Conservation (phyloP, 2,113 vertebrate genomes). For the Melanostigma gelatinosum region DNA sequence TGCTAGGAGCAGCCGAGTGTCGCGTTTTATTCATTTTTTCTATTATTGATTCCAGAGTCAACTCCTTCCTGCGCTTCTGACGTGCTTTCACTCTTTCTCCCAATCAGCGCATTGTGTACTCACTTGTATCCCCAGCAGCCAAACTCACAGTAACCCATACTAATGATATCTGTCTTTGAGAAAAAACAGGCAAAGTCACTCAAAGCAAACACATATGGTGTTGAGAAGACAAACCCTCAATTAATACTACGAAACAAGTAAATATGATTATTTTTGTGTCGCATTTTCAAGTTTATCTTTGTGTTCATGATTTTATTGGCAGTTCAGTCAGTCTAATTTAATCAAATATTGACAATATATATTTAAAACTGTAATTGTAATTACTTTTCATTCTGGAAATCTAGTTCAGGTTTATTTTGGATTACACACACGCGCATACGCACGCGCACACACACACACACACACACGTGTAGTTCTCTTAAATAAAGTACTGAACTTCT, state of each 20-base stretch:
- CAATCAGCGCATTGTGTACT: slow-evolving; percentile 10
- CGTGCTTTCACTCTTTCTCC: slow-evolving; percentile 14
- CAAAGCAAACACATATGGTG: background rate
- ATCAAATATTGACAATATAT: background rate
- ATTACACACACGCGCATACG: background rate
- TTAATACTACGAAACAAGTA: background rate
- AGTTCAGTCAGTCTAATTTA: background rate
- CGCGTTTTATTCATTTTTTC: slow-evolving; percentile 43
- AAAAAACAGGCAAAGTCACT: background rate
- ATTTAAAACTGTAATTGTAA: background rate
- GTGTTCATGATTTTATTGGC: too few species aligned
- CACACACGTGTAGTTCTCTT: background rate
- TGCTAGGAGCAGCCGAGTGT: background rate
- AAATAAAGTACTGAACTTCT: background rate
- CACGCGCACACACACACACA: background rate
- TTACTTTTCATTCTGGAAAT: background rate
- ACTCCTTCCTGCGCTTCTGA: slow-evolving; percentile 12
- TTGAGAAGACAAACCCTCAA: background rate
- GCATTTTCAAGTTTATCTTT: too few species aligned
- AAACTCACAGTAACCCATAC: background rate
- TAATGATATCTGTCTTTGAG: slow-evolving; percentile 18
- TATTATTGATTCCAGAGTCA: slow-evolving; percentile 33
- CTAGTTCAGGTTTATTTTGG: background rate
- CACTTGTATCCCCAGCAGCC: background rate
- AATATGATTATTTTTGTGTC: too few species aligned